phyloP scores from a whole-genome alignment of 2,888 invertebrate genomes.

The Eupithecia dodoneata region DNA sequence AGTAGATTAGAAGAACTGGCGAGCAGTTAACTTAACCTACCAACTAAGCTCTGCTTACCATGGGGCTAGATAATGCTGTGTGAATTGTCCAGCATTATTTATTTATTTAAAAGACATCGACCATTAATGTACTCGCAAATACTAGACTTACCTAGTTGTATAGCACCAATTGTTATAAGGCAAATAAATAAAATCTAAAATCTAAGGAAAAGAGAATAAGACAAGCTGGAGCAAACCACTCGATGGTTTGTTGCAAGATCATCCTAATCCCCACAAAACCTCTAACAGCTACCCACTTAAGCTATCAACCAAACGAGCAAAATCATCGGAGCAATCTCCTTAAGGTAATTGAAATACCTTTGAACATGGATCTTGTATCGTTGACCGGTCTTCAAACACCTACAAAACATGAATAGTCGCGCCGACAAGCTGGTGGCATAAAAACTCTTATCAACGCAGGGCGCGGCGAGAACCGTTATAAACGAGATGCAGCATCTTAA shows the following conservation, averaged over 20 bases:
- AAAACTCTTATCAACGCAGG: slow-evolving; percentile 33
- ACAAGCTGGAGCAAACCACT: neutral
- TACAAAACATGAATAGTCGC: slow-evolving; percentile 28
- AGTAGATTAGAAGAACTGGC: neutral
- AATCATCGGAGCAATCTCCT: slow-evolving; percentile 9
- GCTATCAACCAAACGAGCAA: neutral
- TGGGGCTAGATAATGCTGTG: too few relatives aligned
- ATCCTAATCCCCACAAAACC: neutral
- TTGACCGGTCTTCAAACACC: slow-evolving; percentile 22
- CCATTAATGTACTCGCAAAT: too few relatives aligned
- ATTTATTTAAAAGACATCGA: too few relatives aligned
- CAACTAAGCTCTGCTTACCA: too few relatives aligned
- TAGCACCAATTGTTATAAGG: too few relatives aligned
- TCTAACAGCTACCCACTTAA: neutral
- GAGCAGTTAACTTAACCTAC: neutral
- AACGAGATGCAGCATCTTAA: slow-evolving; percentile 31
- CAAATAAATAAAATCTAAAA: too few relatives aligned
- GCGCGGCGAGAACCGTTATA: slow-evolving; percentile 53
- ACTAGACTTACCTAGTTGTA: too few relatives aligned
- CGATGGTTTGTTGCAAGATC: neutral
- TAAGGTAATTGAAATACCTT: slow-evolving; percentile 21
- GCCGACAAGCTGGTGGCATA: slow-evolving; percentile 28
- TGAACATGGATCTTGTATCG: slow-evolving; percentile 14
- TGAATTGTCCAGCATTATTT: too few relatives aligned
- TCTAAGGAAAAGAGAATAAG: neutral